Evolutionary conservation across 2,113 vertebrate genomes (phyloP), one percentile per base, ranked within the genome.

Genomic region (Beaufortia kweichowensis): DNA sequence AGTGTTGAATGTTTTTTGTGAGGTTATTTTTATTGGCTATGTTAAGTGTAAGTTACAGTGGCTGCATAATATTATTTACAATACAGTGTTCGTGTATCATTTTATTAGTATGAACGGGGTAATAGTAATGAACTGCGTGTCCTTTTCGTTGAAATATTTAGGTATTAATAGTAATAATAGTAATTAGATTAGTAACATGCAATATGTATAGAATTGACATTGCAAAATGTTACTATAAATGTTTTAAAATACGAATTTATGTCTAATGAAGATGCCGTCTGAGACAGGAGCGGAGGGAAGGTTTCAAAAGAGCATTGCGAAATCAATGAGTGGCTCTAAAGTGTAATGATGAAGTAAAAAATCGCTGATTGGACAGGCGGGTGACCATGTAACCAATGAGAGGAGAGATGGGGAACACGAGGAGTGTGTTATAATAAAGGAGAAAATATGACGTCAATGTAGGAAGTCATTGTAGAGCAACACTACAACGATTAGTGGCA

Each of bases 391-490:
- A 88, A 79, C 96, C 96, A 97, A 97, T 97, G 80, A 86, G 84
- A 81, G 86, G 50, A 65, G 39, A 83, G 71, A 78, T 43, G 39
- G 82, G 71, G 81, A 90, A 87, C 83, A 87, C 87, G 75, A 85
- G 92, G 86, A 86, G 89, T 88, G 90, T 91, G 89, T 92, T 92
- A 92, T 90, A 91, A 94, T 91, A 90, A 91, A 88, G 87, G 87
- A 89, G 87, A 89, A 90, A 90, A 90, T 88, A 90, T 98, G 96
- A 98, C 96, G 96, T 98, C 95, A 97, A 87, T 89, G 84, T 93
- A 91, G 94, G 94, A 94, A 94, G 94, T 93, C 92, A 94, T 93
- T 93, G 93, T 92, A 89, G 91, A 94, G 92, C 90, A 93, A 92
- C 88, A 87, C 91, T 90, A 89, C 88, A 91, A 91, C 93, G 92